Evolutionary conservation across 2,797 vertebrate species (phyloP).

Genomic region (Poeciliopsis paucimaculata): DNA sequence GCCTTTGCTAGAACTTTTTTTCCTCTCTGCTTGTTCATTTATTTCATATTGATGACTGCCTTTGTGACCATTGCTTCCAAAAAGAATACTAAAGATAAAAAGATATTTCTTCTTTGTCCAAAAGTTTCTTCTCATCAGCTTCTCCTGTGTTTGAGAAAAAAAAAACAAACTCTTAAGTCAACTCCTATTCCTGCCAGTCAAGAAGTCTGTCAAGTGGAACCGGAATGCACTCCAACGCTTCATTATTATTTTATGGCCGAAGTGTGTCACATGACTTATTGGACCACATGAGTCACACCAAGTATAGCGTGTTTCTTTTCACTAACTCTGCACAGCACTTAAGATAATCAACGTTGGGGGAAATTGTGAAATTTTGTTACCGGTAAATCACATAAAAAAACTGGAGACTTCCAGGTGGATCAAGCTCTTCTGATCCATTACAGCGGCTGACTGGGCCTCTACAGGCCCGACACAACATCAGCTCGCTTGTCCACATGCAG

Average conservation of each 20-base stretch:
- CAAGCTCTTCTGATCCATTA: conserved; percentile 5
- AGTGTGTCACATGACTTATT: conserved; percentile 65
- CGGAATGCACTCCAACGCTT: conserved; percentile 32
- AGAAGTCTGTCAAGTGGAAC: conserved; percentile 29
- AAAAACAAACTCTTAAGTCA: background rate
- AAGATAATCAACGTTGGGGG: background rate
- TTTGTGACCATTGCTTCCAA: background rate
- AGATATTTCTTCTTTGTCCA: background rate
- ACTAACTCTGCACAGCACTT: conserved; percentile 10
- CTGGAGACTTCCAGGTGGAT: background rate
- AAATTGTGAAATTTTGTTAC: background rate
- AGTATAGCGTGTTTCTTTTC: conserved; percentile 3
- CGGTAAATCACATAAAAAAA: background rate
- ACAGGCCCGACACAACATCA: conserved; percentile 12
- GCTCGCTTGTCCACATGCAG: conserved; percentile 53
- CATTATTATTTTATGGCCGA: conserved; percentile 63
- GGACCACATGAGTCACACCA: conserved; percentile 67
- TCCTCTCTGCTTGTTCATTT: background rate
- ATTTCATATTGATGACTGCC: background rate
- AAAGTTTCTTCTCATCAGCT: background rate
- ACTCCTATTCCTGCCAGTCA: conserved; percentile 17
- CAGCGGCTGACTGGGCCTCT: background rate
- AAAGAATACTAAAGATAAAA: background rate
- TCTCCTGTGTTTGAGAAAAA: background rate
- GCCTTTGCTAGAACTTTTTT: background rate